Conservation (phyloP, 2,797 vertebrate genomes). For the Enteromius mattozi region DNA sequence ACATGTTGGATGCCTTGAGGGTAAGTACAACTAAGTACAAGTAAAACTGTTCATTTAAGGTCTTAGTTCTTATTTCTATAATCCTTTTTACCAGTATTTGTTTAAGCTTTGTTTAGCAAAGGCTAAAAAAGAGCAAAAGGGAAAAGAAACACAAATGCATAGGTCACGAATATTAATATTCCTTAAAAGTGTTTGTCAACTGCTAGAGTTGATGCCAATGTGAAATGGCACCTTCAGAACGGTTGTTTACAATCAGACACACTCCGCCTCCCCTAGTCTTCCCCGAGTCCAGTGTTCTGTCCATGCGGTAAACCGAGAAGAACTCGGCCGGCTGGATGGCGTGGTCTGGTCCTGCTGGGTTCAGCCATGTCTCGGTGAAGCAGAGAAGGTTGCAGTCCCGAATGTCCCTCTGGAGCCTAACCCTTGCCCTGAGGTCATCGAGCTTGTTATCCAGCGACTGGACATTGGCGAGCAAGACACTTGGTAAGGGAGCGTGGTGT, state of each 20-base stretch:
- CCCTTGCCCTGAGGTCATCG: too few species aligned
- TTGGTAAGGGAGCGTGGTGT: too few species aligned
- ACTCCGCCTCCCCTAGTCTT: too few species aligned
- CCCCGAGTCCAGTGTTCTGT: too few species aligned
- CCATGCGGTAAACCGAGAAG: too few species aligned
- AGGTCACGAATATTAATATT: not conserved
- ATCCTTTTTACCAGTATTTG: not conserved
- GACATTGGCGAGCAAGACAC: too few species aligned
- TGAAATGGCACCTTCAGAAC: not conserved
- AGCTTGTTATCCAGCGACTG: too few species aligned
- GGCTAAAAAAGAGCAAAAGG: not conserved
- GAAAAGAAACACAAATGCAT: not conserved
- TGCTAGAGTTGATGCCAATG: not conserved
- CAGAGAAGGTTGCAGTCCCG: too few species aligned
- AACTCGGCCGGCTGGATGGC: too few species aligned
- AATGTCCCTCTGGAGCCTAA: too few species aligned
- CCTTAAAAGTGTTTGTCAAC: conserved; percentile 6
- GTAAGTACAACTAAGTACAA: not conserved
- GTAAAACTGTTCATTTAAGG: not conserved
- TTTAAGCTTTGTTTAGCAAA: not conserved
- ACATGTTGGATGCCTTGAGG: not conserved
- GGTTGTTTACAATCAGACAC: not conserved
- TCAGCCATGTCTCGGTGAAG: too few species aligned
- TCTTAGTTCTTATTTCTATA: not conserved
- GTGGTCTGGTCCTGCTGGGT: too few species aligned